Evolutionary conservation across 2,113 vertebrate species (phyloP).

Genomic region (Chauna torquata): DNA sequence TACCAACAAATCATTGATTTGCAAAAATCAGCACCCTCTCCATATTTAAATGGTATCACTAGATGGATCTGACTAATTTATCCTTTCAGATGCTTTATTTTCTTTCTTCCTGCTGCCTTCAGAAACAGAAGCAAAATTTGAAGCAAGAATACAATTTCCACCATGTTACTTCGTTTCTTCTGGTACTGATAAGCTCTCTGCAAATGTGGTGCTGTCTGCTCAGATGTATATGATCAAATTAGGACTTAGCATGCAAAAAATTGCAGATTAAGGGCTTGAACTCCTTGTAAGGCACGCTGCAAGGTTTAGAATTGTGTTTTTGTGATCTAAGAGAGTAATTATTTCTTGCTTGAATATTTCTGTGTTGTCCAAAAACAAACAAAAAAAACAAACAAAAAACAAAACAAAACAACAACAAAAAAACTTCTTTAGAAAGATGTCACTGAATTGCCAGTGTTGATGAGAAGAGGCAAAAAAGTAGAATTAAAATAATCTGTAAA

Average conservation of each 20-base stretch:
- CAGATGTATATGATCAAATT: fast-evolving
- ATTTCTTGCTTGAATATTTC: background rate
- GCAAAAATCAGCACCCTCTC: background rate
- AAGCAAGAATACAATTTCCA: background rate
- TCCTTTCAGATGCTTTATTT: background rate
- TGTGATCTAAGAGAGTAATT: background rate
- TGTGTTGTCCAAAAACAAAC: too few species aligned
- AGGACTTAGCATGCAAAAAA: background rate
- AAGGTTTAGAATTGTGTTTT: background rate
- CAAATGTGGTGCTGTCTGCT: background rate
- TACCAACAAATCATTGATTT: background rate
- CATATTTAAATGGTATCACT: background rate
- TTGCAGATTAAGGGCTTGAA: background rate
- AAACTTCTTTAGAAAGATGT: background rate
- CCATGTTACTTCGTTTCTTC: background rate
- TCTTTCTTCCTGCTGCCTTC: background rate
- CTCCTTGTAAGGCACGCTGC: fast-evolving
- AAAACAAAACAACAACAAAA: too few species aligned
- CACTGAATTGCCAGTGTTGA: background rate
- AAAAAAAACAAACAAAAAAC: too few species aligned
- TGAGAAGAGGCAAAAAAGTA: background rate
- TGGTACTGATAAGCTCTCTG: background rate
- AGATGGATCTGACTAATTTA: background rate
- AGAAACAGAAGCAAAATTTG: background rate
- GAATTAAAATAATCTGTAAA: background rate